phyloP scores from a whole-genome alignment of 2,888 invertebrate genomes.

The Dicycla oo region DNA sequence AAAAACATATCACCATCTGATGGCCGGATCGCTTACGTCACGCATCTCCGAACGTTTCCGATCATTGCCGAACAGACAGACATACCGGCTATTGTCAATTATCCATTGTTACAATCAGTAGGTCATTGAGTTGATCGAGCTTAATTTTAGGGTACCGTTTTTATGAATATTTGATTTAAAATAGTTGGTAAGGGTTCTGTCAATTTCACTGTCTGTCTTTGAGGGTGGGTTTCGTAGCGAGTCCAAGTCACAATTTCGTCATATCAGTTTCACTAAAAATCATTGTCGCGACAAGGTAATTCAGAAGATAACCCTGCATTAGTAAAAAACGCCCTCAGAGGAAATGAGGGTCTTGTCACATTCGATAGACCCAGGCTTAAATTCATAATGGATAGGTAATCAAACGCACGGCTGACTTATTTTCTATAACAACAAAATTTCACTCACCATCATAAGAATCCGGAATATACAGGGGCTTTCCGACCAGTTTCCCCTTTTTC shows the following conservation, averaged over 20 bases:
- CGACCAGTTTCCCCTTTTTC: conserved; percentile 90
- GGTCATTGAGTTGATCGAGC: conserved; percentile 34
- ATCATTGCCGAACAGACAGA: conserved; percentile 31
- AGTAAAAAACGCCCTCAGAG: too few species aligned
- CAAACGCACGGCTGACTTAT: background rate
- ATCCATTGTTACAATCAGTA: conserved; percentile 36
- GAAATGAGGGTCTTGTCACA: background rate
- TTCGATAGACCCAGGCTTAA: background rate
- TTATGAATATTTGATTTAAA: conserved; percentile 4
- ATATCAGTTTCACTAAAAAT: background rate
- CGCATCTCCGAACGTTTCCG: conserved; percentile 12
- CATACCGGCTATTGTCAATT: conserved; percentile 49
- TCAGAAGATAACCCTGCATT: background rate
- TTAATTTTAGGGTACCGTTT: conserved; percentile 1
- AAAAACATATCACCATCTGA: conserved; percentile 7
- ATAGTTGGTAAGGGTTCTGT: background rate
- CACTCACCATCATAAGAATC: conserved; percentile 92
- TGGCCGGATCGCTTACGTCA: conserved; percentile 28
- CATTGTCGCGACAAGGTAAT: background rate
- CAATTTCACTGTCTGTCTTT: background rate
- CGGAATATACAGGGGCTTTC: conserved; percentile 91
- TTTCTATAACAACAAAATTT: background rate
- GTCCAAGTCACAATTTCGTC: background rate
- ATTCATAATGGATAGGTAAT: background rate
- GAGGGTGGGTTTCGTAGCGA: too few species aligned